Conservation (phyloP, 2,888 invertebrate genomes). For the Diplazon laetatorius region DNA sequence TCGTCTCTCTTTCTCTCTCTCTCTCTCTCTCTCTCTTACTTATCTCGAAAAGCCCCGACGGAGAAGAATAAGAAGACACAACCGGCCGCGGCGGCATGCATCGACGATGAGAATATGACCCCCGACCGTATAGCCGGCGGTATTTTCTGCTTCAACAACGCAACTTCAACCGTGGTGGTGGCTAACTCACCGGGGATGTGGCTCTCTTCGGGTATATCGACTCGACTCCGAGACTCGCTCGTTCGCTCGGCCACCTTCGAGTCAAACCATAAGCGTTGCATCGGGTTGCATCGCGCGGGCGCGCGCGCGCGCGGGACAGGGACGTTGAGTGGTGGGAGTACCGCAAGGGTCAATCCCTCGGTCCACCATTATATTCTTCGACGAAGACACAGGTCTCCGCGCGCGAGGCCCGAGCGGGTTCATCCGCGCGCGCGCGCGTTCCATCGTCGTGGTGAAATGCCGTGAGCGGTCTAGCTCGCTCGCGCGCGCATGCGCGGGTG, state of each 20-base stretch:
- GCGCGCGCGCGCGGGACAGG: too few relatives aligned
- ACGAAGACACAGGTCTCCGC: constrained; percentile 64
- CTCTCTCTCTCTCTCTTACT: constrained; percentile 51
- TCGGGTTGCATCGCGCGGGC: too few relatives aligned
- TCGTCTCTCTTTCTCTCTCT: constrained; percentile 61
- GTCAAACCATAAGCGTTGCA: constrained; percentile 67
- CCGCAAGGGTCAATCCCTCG: constrained; percentile 82
- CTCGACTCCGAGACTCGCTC: constrained; percentile 20
- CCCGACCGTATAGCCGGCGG: constrained; percentile 68
- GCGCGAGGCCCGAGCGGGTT: constrained; percentile 56
- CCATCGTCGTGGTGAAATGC: constrained; percentile 62
- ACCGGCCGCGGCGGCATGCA: constrained; percentile 66
- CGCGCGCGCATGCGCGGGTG: constrained; percentile 6
- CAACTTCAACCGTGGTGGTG: constrained; percentile 18
- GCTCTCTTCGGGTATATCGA: constrained; percentile 11
- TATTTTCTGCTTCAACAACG: constrained; percentile 30
- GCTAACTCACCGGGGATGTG: constrained; percentile 21
- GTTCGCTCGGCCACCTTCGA: too few relatives aligned
- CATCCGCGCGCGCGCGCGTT: constrained; percentile 30
- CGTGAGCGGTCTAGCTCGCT: constrained; percentile 19
- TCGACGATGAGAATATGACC: constrained; percentile 81
- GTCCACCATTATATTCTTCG: constrained; percentile 78
- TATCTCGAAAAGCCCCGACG: constrained; percentile 23
- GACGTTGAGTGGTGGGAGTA: constrained; percentile 77
- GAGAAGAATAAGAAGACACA: too few relatives aligned